Evolutionary conservation across 2,797 vertebrate genomes (phyloP).

Genomic region (Cuniculus paca): DNA sequence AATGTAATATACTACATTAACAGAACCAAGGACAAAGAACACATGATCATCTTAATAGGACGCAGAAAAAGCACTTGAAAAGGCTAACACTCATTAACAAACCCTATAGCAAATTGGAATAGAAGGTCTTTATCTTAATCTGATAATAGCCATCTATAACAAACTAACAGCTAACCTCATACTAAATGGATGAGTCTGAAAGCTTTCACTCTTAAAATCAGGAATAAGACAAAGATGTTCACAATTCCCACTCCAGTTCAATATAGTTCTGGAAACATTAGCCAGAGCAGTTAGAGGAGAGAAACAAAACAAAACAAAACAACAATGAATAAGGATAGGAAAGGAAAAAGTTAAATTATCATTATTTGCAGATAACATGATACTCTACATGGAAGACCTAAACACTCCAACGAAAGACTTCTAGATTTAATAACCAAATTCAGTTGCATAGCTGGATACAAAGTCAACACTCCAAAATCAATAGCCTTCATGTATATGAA

Average conservation of each 20-base stretch:
- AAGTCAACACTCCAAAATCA: no score
- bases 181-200: neutral
- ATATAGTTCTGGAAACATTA: neutral
- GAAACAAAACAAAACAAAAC: no score
- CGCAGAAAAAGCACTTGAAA: neutral
- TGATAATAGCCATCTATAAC: neutral
- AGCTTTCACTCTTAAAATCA: neutral
- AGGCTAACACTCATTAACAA: neutral
- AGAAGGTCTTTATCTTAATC: neutral
- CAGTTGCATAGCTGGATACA: no score
- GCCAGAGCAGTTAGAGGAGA: neutral
- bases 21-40: neutral
- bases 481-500: no score
- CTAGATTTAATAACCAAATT: no score
- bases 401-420: neutral
- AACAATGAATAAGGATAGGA: neutral
- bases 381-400: neutral
- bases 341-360: neutral
- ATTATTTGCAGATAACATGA: neutral
- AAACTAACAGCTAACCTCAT: neutral
- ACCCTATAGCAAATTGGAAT: neutral
- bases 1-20: neutral
- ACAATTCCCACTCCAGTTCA: neutral
- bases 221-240: neutral
- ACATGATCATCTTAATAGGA: neutral